Evolutionary conservation across 2,113 vertebrate genomes (phyloP).

Genomic region (Campylorhamphus procurvoides): DNA sequence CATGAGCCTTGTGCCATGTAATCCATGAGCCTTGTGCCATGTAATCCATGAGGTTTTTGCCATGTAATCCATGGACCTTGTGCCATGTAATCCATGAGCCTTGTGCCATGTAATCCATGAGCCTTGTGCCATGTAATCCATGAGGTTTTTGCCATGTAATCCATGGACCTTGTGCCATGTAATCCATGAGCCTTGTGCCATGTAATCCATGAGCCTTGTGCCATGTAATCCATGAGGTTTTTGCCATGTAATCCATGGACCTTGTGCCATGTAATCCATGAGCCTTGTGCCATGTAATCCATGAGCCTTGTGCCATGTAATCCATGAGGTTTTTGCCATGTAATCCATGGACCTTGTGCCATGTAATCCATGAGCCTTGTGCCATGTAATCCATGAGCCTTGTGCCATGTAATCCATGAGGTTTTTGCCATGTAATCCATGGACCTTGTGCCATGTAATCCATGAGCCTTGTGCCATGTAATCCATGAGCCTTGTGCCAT

Average conservation of each 20-base stretch:
- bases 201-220: not conserved
- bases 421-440: not conserved
- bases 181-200: too few species aligned
- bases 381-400: not conserved
- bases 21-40: not conserved
- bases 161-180: not conserved
- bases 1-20: too few species aligned
- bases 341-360: not conserved
- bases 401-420: not conserved
- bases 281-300: not conserved
- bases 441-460: not conserved
- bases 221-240: not conserved
- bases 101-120: not conserved
- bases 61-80: too few species aligned
- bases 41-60: not conserved
- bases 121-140: not conserved
- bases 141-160: not conserved
- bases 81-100: not conserved
- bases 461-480: too few species aligned
- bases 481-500: not conserved
- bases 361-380: too few species aligned
- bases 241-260: not conserved
- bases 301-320: not conserved
- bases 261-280: not conserved
- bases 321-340: not conserved